Evolutionary conservation across 2,888 invertebrate species (phyloP).

Genomic region (Chelonus formosanus): DNA sequence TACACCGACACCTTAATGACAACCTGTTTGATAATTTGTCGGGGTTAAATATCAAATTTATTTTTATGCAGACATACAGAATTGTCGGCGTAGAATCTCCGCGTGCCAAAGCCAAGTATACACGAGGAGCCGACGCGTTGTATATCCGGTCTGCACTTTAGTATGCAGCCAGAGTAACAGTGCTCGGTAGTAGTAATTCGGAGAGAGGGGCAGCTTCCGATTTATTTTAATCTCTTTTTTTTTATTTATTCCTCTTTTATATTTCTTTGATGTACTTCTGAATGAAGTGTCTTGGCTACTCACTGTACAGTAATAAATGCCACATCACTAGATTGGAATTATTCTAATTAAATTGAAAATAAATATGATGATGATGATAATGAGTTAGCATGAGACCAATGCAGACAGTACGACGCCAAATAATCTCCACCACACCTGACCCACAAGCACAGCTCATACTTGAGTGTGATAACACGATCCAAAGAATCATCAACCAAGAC

Average conservation of each 20-base stretch:
- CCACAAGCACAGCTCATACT: conserved; percentile 10
- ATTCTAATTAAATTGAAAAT: conserved; percentile 18
- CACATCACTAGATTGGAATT: not conserved
- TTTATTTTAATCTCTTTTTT: conserved; percentile 57
- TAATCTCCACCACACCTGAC: conserved; percentile 39
- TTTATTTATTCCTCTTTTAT: conserved; percentile 16
- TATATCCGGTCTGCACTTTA: conserved; percentile 63
- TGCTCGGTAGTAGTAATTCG: conserved; percentile 30
- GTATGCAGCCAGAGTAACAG: conserved; percentile 59
- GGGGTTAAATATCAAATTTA: too few relatives aligned
- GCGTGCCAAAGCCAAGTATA: conserved; percentile 5
- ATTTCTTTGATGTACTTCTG: conserved; percentile 7
- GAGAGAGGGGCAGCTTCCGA: conserved; percentile 56
- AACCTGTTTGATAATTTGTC: too few relatives aligned
- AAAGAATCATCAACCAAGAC: conserved; percentile 4
- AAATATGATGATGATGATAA: conserved; percentile 43
- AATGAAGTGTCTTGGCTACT: too few relatives aligned
- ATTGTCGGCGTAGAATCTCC: conserved; percentile 18
- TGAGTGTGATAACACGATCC: not conserved
- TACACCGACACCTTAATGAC: too few relatives aligned
- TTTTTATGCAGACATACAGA: too few relatives aligned
- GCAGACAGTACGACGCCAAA: conserved; percentile 56
- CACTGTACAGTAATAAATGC: not conserved
- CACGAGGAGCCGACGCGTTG: conserved; percentile 49
- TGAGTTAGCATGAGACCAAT: conserved; percentile 48